Evolutionary conservation across 2,888 invertebrate species (phyloP), one percentile per base, ranked within the genome.

Genomic region (Noctuana brunneofusca): DNA sequence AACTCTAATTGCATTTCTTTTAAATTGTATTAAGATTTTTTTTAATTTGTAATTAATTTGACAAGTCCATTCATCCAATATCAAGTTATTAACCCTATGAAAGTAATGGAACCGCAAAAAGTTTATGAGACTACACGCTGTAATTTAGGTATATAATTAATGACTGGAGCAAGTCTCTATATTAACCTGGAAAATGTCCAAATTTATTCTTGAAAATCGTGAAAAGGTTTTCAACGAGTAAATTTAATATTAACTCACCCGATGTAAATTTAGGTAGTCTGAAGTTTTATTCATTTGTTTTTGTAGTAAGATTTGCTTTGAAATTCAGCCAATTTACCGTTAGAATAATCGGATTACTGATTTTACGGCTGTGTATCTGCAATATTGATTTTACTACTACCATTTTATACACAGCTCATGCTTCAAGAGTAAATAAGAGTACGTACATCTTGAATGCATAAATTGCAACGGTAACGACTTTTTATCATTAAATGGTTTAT

Each of bases 131-230:
- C n/a, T n/a, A n/a, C n/a, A n/a, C 35, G 35, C 12, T 35, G 27
- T 38, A 38, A 3, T 16, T 27, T 49, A 27, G 27, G 12, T 14
- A 1, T 12, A n/a, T n/a, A 11, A 20, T 35, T 27, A 46, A 30
- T 43, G 52, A 59, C 41, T 59, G 43, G 52, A 59, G 43, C 59
- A 43, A 46, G 3, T 22, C 52, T 30, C 30, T 53, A 52, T 59
- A 58, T 50, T 58, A 22, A 71, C 32, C 75, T 81, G 79, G 79
- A 78, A 67, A 66, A 56, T 55, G 64, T 77, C 81, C 79, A 81
- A 78, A 63, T 56, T 64, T n/a, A n/a, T n/a, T n/a, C n/a, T n/a
- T 27, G 3, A 27, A 8, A 27, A 27, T 27, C 8, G 27, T 27
- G 8, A 8, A 27, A 8, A 35, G 32, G 2, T 11, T 35, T 35